Conservation (phyloP, 2,888 invertebrate species). For the Hypselothyrea guttata region DNA sequence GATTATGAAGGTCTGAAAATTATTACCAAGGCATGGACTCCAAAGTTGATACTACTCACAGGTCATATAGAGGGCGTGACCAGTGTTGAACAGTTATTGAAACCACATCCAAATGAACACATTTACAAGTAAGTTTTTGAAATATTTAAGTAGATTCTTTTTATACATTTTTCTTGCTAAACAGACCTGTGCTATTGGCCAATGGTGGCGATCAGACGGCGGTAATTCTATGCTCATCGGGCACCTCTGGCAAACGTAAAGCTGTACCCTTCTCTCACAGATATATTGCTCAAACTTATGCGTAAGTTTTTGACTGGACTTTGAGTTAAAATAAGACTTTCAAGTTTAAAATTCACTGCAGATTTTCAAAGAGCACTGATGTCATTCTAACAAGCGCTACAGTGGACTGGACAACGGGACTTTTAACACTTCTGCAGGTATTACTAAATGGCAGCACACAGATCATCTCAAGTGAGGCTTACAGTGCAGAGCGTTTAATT, state of each 20-base stretch:
- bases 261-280: constrained; percentile 59
- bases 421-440: constrained; percentile 31
- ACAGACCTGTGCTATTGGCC: constrained; percentile 41
- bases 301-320: constrained; percentile 37
- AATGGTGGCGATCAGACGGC: constrained; percentile 48
- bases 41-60: constrained; percentile 44
- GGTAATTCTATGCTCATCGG: constrained; percentile 69
- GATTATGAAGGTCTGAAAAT: constrained; percentile 53
- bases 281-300: constrained; percentile 26
- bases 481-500: constrained; percentile 52
- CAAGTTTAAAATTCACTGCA: too few species aligned
- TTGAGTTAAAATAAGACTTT: not conserved
- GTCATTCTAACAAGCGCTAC: constrained; percentile 59
- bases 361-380: constrained; percentile 34
- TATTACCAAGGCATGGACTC: constrained; percentile 47
- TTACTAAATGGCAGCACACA: constrained; percentile 46
- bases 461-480: constrained; percentile 62
- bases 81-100: constrained; percentile 49
- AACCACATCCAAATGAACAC: constrained; percentile 46
- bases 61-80: constrained; percentile 49
- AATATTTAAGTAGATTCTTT: not conserved
- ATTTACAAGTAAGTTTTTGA: constrained; percentile 47
- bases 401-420: constrained; percentile 72
- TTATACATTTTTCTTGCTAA: not conserved
- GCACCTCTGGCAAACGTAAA: constrained; percentile 70